Percentiles rank a stretch among this genome's conserved stretches.
Evolutionary conservation across 2,113 vertebrate genomes (phyloP).

Genomic region (Aegotheles bennettii): DNA sequence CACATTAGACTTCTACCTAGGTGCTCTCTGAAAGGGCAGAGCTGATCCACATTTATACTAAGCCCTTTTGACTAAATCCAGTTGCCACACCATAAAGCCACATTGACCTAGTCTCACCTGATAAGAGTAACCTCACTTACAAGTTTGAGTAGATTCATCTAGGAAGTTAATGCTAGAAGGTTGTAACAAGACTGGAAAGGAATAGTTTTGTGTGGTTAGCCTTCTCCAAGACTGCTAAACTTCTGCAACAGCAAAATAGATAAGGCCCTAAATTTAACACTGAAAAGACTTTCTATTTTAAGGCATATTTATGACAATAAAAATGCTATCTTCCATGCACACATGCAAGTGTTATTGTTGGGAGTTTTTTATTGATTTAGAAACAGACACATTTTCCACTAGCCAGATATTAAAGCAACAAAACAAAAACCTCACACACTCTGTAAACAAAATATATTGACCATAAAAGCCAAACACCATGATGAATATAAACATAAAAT

Average conservation of each 20-base stretch:
- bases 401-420: not conserved
- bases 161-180: not conserved
- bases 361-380: not conserved
- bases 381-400: not conserved
- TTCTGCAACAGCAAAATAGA: not conserved
- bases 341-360: not conserved
- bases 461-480: not conserved
- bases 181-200: not conserved
- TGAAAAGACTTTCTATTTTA: not conserved
- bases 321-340: not conserved
- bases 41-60: not conserved
- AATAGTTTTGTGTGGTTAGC: not conserved
- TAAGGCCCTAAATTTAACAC: not conserved
- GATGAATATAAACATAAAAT: conserved; percentile 26
- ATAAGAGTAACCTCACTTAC: not conserved
- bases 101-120: not conserved
- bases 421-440: not conserved
- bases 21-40: not conserved
- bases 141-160: not conserved
- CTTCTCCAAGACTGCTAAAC: not conserved
- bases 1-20: not conserved
- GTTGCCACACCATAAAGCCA: not conserved
- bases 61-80: not conserved
- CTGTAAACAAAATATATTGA: not conserved
- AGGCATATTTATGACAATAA: not conserved